A percentile compares a stretch with the other conserved stretches of the same genome.
Evolutionary conservation across 2,113 vertebrate genomes (phyloP).

Genomic region (Beaufortia kweichowensis): DNA sequence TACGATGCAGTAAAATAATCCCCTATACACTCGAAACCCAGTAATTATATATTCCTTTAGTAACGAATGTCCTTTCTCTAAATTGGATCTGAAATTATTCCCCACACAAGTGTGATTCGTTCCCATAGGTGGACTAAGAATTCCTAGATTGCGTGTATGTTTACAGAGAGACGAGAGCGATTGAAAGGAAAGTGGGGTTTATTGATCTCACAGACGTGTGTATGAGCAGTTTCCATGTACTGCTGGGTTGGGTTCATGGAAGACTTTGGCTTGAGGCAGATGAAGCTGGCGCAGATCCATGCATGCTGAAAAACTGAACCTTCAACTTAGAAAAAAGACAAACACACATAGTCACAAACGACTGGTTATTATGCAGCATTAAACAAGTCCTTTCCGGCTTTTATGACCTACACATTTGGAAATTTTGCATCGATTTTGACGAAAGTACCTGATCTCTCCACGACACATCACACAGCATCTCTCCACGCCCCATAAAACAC

Average conservation of each 20-base stretch:
- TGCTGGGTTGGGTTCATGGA: slow-evolving; percentile 55
- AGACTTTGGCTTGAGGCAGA: slow-evolving; percentile 62
- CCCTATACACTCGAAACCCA: not conserved
- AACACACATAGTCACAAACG: slow-evolving; percentile 29
- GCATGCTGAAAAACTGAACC: slow-evolving; percentile 50
- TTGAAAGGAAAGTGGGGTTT: slow-evolving; percentile 10
- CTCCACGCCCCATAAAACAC: slow-evolving; percentile 16
- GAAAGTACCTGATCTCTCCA: not conserved
- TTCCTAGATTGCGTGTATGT: slow-evolving; percentile 48
- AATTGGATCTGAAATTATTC: slow-evolving; percentile 24
- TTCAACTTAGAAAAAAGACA: slow-evolving; percentile 36
- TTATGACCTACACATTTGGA: not conserved
- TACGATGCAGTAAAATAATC: slow-evolving; percentile 25
- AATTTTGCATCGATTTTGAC: not conserved
- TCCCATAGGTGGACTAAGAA: slow-evolving; percentile 6
- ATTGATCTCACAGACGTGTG: not conserved
- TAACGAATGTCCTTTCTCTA: slow-evolving; percentile 29
- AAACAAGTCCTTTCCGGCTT: not conserved
- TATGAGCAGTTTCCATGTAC: slow-evolving; percentile 42
- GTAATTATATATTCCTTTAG: slow-evolving; percentile 34
- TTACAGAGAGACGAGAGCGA: slow-evolving; percentile 43
- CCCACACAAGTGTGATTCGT: not conserved
- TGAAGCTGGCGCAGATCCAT: slow-evolving; percentile 52
- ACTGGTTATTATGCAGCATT: not conserved
- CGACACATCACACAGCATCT: not conserved